These are phyloP conservation scores for Channa argus DNA, from an alignment of 2,113 vertebrate genomes.

Conservation along the genomic window DNA sequence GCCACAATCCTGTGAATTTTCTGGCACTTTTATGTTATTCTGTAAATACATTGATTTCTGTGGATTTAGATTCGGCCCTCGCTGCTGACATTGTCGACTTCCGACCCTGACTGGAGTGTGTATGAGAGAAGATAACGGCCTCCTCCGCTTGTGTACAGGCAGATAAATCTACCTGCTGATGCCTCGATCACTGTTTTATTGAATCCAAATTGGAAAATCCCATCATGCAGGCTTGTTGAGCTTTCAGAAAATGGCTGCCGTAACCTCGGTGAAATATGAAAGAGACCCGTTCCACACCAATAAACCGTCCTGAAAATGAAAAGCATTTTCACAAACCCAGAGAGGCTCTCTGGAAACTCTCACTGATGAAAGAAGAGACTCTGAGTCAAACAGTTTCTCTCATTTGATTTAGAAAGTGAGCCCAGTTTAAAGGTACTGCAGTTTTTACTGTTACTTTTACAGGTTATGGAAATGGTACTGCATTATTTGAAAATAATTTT, in stretches of 20 bases:
- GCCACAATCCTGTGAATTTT: neutral
- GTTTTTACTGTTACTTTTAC: too few species aligned
- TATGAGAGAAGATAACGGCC: neutral
- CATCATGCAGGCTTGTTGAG: neutral
- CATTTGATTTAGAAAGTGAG: neutral
- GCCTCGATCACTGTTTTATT: constrained; percentile 18
- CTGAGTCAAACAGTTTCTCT: neutral
- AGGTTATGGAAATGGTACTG: too few species aligned
- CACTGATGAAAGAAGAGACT: neutral
- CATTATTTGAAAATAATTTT: too few species aligned
- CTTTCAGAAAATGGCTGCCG: constrained; percentile 4
- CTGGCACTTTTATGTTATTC: neutral
- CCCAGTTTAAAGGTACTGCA: neutral
- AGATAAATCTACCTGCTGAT: constrained; percentile 15
- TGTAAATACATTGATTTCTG: neutral
- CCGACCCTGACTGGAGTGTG: neutral
- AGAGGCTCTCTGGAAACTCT: neutral
- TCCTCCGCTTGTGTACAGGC: neutral
- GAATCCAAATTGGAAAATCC: constrained; percentile 33
- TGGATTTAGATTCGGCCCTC: neutral
- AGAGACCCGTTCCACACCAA: neutral
- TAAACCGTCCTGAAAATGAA: constrained; percentile 6
- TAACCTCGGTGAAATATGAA: constrained; percentile 5
- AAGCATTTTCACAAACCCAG: constrained; percentile 1
- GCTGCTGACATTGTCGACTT: neutral